Percentiles rank a stretch among this genome's conserved stretches.
These are phyloP conservation scores for Pogonomyrmex barbatus DNA, from an alignment of 1,140 invertebrate species.

Conservation along the genomic window DNA sequence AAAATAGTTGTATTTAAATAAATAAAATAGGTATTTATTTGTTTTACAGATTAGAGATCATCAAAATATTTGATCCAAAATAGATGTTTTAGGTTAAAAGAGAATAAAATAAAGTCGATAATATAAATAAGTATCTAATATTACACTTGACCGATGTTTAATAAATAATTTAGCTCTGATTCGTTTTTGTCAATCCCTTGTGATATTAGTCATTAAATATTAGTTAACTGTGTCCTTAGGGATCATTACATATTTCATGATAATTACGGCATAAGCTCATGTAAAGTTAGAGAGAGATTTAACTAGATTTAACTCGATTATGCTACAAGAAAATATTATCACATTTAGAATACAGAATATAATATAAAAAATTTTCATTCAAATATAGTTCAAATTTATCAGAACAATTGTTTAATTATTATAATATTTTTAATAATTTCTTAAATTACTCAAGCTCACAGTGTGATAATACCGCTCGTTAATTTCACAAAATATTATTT, in stretches of 20 bases:
- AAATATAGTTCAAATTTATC: not conserved
- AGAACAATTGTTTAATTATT: not conserved
- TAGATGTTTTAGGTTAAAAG: not conserved
- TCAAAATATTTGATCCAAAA: not conserved
- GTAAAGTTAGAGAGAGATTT: constrained; percentile 37
- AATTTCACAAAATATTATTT: not conserved
- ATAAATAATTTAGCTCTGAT: constrained; percentile 34
- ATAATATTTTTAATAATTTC: not conserved
- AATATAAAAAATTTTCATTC: not conserved
- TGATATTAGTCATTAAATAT: constrained; percentile 41
- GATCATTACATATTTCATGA: constrained; percentile 53
- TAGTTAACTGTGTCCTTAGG: constrained; percentile 35
- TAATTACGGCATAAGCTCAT: constrained; percentile 29
- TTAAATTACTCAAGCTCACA: not conserved
- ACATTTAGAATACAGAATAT: not conserved
- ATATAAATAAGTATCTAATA: not conserved
- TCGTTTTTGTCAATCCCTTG: constrained; percentile 42
- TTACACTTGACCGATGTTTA: not conserved
- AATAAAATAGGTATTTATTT: not conserved
- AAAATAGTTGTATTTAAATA: not conserved
- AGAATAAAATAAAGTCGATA: not conserved
- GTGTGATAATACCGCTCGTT: not conserved
- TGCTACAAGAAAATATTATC: constrained; percentile 3
- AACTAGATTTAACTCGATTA: constrained; percentile 18
- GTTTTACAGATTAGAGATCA: not conserved